These are phyloP conservation scores for Delichon dasypus DNA, from an alignment of 2,797 vertebrate genomes.

Conservation along the genomic window DNA sequence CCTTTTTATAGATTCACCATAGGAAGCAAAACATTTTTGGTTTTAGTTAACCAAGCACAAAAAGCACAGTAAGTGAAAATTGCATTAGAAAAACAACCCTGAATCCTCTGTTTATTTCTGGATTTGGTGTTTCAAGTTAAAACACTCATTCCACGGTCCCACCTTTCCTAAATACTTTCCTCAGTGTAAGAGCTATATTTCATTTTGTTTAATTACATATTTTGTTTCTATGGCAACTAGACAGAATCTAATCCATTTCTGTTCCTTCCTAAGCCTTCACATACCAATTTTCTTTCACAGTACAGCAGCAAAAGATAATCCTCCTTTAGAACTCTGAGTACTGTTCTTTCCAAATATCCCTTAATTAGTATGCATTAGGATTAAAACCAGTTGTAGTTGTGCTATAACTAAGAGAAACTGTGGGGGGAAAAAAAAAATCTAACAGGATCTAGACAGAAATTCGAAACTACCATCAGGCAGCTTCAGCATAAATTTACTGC, in stretches of 20 bases:
- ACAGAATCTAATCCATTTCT: conserved; percentile 57
- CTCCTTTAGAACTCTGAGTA: conserved; percentile 60
- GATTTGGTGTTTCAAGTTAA: conserved; percentile 24
- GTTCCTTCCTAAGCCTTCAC: conserved; percentile 69
- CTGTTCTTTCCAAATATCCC: conserved; percentile 61
- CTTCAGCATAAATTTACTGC: conserved; percentile 70
- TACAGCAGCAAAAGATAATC: conserved; percentile 70
- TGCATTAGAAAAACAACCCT: conserved; percentile 6
- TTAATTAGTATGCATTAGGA: conserved; percentile 72
- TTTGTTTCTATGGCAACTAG: conserved; percentile 73
- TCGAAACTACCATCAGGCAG: background rate
- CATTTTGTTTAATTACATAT: conserved; percentile 70
- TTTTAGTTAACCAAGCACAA: background rate
- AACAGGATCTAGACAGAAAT: conserved; percentile 19
- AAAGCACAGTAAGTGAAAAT: background rate
- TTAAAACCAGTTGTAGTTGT: conserved; percentile 60
- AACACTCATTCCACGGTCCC: background rate
- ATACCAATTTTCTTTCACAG: conserved; percentile 62
- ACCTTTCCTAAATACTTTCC: conserved; percentile 31
- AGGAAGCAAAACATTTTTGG: background rate
- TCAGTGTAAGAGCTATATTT: conserved; percentile 43
- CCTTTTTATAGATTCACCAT: background rate
- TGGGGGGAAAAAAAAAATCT: background rate
- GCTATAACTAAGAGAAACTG: conserved; percentile 27
- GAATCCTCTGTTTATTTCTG: background rate